These are phyloP conservation scores for Ceratotherium simum DNA, from an alignment of 2,113 vertebrate genomes.

Conservation along the genomic window DNA sequence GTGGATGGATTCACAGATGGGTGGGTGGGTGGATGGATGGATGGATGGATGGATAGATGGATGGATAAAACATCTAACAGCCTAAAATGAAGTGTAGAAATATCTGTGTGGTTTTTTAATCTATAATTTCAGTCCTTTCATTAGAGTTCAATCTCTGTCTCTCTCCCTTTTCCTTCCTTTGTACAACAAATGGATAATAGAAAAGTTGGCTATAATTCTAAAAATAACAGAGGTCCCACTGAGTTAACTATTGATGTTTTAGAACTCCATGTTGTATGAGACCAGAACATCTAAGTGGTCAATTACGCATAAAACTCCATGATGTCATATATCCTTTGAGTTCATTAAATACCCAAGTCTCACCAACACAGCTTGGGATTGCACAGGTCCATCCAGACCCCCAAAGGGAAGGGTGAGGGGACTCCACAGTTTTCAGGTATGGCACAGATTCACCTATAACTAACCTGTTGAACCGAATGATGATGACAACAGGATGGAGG, in stretches of 20 bases:
- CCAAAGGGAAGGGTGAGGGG: neutral
- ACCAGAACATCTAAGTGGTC: neutral
- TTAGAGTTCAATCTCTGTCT: neutral
- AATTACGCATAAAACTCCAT: neutral
- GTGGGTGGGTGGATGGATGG: neutral
- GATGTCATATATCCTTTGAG: neutral
- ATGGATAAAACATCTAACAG: neutral
- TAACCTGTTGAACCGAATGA: neutral
- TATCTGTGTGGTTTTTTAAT: neutral
- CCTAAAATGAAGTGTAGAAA: neutral
- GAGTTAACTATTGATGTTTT: neutral
- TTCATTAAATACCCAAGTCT: neutral
- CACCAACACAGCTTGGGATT: neutral
- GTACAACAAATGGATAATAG: neutral
- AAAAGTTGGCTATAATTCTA: conserved; percentile 1
- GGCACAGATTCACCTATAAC: neutral
- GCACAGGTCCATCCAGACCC: neutral
- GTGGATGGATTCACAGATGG: neutral
- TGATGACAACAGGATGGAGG: neutral
- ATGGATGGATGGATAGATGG: neutral
- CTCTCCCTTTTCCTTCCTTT: neutral
- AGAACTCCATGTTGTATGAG: neutral
- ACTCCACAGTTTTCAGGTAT: neutral
- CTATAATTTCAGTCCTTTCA: neutral
- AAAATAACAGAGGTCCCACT: neutral